Base-by-base conservation (phyloP, 2,888 invertebrate species). In the Catocala sponsa region DNA sequence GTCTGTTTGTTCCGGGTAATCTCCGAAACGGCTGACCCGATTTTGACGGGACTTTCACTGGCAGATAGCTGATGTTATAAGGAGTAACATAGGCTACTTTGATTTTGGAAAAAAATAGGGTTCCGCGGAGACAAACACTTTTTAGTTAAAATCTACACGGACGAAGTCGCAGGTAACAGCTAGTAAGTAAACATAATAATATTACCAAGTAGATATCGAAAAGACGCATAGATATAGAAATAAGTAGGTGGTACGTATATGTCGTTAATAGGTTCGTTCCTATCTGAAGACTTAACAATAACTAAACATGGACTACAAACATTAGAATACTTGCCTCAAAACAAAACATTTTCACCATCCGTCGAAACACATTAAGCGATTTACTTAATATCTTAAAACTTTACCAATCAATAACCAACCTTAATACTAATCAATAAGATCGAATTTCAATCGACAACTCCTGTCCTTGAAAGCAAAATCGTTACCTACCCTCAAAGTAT, bases 341-440 rank as follows among this genome's bases (percentile, higher is more conserved):
- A 90, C 91, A 89, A 91, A 91, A 90, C 91, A 85, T 83, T 86
- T 85, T 85, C 85, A 84, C 82, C 84, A 83, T 85, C 87, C 86
- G 87, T 87, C 90, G 83, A 82, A 88, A 86, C 85, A 88, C 92
- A 91, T 93, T 92, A 90, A 89, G 86, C 90, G 90, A 92, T 92
- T 91, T 88, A 87, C 88, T 86, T 92, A 91, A 92, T 89, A 88
- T 85, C 83, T 80, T 46, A 55, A 32, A 53, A 53, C 12, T 32
- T 10, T 7, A 74, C 64, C 60, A 70, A 56, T 48, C 63, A 63
- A 69, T 55, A 65, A 53, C 59, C 55, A 47, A 63, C 58, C 15
- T 38, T 63, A 63, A 42, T 12, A 55, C 77, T 72, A 76, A 83
- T 81, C 71, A 76, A 89, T 89, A 92, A 89, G 89, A 88, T 88